Evolutionary conservation across 2,113 vertebrate genomes (phyloP).

Genomic region (Rissa tridactyla): DNA sequence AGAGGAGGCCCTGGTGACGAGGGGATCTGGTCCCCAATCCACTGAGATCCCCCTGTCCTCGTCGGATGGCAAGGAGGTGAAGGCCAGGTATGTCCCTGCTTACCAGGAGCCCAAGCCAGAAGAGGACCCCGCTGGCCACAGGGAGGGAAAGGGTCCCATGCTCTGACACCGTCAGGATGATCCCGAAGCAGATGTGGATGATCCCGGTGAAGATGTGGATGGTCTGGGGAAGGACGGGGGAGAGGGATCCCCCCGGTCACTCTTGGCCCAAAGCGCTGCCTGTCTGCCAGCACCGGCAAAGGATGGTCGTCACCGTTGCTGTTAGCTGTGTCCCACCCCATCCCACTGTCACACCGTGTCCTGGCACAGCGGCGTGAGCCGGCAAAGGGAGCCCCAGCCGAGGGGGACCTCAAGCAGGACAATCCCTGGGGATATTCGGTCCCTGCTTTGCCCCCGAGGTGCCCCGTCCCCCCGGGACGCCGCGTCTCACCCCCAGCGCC

Average conservation of each 20-base stretch:
- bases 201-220: slow-evolving; percentile 43
- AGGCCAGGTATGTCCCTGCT: background rate
- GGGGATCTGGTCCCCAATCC: background rate
- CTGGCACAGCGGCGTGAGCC: rapidly evolving
- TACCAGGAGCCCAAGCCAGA: slow-evolving; percentile 61
- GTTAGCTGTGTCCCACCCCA: rapidly evolving
- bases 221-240: background rate
- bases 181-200: slow-evolving; percentile 14
- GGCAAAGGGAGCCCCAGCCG: background rate
- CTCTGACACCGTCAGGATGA: background rate
- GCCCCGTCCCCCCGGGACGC: rapidly evolving
- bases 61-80: rapidly evolving
- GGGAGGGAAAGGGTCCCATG: background rate
- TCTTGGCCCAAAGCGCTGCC: background rate
- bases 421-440: background rate
- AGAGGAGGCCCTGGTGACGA: background rate
- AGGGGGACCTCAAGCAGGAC: background rate
- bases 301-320: rapidly evolving
- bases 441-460: rapidly evolving
- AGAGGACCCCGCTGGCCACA: slow-evolving; percentile 31
- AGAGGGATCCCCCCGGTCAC: background rate
- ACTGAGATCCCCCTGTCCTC: rapidly evolving
- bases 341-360: rapidly evolving
- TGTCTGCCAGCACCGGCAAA: background rate
- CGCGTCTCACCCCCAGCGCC: slow-evolving; percentile 9